These are phyloP conservation scores for Spodoptera exigua DNA, from an alignment of 2,888 invertebrate species.

Conservation along the genomic window DNA sequence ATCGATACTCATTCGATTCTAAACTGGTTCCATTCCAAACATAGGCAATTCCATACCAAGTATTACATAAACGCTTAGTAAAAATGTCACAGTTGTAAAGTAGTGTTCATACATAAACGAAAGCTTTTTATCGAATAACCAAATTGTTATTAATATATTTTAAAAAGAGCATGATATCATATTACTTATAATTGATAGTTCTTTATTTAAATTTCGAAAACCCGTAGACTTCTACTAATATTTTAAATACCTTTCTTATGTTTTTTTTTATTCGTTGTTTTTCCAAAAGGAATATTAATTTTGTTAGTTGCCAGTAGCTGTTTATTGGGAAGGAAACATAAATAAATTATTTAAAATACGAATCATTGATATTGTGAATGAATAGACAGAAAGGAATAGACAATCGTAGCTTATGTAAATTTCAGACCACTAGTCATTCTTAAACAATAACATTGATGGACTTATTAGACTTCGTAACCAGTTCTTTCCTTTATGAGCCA, in stretches of 20 bases:
- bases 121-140: slow-evolving; percentile 20
- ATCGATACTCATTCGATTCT: slow-evolving; percentile 44
- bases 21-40: slow-evolving; percentile 61
- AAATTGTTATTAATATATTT: too few species aligned
- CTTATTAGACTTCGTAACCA: too few species aligned
- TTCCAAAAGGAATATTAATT: too few species aligned
- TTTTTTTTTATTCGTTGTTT: too few species aligned
- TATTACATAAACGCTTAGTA: slow-evolving; percentile 65
- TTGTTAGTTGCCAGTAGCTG: too few species aligned
- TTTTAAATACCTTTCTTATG: too few species aligned
- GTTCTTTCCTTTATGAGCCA: slow-evolving; percentile 27
- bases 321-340: too few species aligned
- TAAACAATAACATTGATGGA: slow-evolving; percentile 40
- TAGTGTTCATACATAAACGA: slow-evolving; percentile 36
- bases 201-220: too few species aligned
- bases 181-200: too few species aligned
- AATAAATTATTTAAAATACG: slow-evolving; percentile 9
- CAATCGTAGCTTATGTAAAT: slow-evolving; percentile 31
- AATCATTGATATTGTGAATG: slow-evolving; percentile 3
- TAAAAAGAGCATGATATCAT: too few species aligned
- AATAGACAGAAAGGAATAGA: slow-evolving; percentile 37
- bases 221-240: too few species aligned
- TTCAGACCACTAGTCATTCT: slow-evolving; percentile 38
- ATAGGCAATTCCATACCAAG: slow-evolving; percentile 54
- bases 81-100: slow-evolving; percentile 63